Percentiles rank a stretch among this genome's conserved stretches.
phyloP scores from a whole-genome alignment of 2,113 vertebrate genomes.

The Chloropsis cyanopogon region DNA sequence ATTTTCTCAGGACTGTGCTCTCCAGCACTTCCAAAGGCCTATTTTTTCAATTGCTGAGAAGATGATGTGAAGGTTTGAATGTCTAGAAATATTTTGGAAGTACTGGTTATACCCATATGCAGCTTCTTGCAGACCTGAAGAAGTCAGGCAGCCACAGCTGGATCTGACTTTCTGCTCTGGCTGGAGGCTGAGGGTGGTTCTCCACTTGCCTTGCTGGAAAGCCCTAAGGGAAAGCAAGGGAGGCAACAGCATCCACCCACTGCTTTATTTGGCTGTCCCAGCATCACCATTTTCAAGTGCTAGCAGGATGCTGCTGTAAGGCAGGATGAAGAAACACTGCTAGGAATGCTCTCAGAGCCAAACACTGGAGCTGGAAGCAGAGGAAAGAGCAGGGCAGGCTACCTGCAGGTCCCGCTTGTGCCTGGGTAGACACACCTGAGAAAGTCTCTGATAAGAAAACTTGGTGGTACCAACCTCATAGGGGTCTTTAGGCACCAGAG shows the following conservation, averaged over 20 bases:
- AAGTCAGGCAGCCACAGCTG: neutral
- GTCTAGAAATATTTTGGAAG: neutral
- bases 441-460: neutral
- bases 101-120: neutral
- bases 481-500: neutral
- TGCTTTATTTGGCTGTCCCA: neutral
- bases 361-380: neutral
- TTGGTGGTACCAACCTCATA: neutral
- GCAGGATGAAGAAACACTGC: neutral
- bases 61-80: neutral
- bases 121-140: neutral
- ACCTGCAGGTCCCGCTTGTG: neutral
- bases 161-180: neutral
- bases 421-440: neutral
- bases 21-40: neutral
- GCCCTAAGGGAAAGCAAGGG: neutral
- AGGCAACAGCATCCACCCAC: slow-evolving; percentile 9
- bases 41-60: neutral
- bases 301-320: neutral
- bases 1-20: neutral
- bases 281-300: neutral
- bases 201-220: neutral
- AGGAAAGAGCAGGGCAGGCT: neutral
- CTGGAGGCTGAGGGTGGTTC: neutral
- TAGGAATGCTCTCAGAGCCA: neutral